phyloP scores from a whole-genome alignment of 2,113 vertebrate genomes.

The Melanocharis versteri region DNA sequence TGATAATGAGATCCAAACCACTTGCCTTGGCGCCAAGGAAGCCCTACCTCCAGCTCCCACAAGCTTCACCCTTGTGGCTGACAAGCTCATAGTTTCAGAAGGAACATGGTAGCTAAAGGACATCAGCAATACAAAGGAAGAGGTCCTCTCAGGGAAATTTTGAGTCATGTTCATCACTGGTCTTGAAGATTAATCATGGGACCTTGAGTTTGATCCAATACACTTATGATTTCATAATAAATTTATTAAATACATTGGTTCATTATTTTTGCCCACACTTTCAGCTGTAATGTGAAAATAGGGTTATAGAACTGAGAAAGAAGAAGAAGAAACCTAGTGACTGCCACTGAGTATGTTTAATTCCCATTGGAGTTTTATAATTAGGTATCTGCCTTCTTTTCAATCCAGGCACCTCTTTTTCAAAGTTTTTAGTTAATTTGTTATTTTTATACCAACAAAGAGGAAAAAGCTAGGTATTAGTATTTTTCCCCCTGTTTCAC shows the following conservation, averaged over 20 bases:
- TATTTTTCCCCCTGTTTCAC: background rate
- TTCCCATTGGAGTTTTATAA: background rate
- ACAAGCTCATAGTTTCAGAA: slow-evolving; percentile 2
- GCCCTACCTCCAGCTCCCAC: background rate
- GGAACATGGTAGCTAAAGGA: background rate
- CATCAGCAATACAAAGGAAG: background rate
- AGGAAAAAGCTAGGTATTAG: background rate
- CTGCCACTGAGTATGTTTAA: background rate
- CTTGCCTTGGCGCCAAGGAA: background rate
- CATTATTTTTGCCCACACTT: background rate
- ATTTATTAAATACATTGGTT: background rate
- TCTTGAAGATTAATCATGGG: background rate
- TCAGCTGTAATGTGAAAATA: background rate
- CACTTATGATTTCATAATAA: background rate
- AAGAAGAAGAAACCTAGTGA: background rate
- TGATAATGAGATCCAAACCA: background rate
- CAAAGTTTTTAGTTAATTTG: background rate
- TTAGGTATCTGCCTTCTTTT: background rate
- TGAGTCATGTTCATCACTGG: rapidly evolving
- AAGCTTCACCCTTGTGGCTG: background rate
- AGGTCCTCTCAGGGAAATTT: background rate
- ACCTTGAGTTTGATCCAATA: background rate
- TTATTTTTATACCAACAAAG: background rate
- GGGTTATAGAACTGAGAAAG: background rate
- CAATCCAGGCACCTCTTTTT: background rate